Evolutionary conservation across 2,797 vertebrate species (phyloP).

Genomic region (Rhyacichthys aspro): DNA sequence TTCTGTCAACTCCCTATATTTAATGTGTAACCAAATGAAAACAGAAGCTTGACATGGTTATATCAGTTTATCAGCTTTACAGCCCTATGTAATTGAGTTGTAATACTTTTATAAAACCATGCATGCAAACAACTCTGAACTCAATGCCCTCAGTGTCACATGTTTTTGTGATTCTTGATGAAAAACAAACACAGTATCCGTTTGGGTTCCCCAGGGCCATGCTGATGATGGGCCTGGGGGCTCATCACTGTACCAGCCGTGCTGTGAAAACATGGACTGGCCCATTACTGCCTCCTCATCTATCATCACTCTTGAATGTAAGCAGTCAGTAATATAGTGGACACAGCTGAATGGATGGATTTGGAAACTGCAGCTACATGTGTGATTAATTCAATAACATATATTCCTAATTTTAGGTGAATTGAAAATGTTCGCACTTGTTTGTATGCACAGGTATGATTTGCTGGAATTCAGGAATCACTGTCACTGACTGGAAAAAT

Average conservation of each 20-base stretch:
- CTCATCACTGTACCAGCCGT: conserved; percentile 21
- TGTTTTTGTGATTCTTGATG: conserved; percentile 39
- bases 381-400: not conserved
- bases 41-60: conserved; percentile 11
- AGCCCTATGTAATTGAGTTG: conserved; percentile 14
- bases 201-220: not conserved
- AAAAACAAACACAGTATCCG: conserved; percentile 25
- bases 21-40: conserved; percentile 27
- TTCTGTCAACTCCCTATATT: conserved; percentile 23
- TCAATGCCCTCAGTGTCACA: conserved; percentile 22
- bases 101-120: conserved; percentile 17
- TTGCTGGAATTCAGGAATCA: conserved; percentile 41
- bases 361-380: not conserved
- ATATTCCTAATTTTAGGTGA: too few species aligned
- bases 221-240: conserved; percentile 7
- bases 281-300: conserved; percentile 38
- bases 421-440: conserved; percentile 19
- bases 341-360: not conserved
- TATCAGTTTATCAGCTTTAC: conserved; percentile 16
- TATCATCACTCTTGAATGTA: conserved; percentile 44
- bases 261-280: conserved; percentile 41
- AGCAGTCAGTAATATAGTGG: conserved; percentile 26
- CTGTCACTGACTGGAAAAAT: conserved; percentile 28
- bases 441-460: not conserved
- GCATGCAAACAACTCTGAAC: conserved; percentile 21